Evolutionary conservation across 2,888 invertebrate genomes (phyloP), one percentile per base, ranked within the genome.

Genomic region (Alloplasta piceator): DNA sequence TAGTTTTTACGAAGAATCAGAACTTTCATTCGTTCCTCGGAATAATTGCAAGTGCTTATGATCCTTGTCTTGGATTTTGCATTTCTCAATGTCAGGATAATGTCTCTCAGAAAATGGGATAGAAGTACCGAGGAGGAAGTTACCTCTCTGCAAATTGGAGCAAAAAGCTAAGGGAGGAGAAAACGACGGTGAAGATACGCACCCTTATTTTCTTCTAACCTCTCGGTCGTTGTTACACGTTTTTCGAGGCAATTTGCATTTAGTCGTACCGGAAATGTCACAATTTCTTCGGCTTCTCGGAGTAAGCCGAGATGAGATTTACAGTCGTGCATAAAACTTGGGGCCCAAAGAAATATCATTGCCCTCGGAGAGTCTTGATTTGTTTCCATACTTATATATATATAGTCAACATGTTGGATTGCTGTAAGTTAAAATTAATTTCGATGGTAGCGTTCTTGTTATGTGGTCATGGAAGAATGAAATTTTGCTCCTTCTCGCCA

Each of bases 341-440:
- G 14, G 3, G 38, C 41, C 5, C 26, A 5, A 38, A 39, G 56
- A 48, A 61, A 78, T 55, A 67, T 46, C 43, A 6, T 39, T 16
- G 26, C 5, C 9, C 52, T n/a, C 26, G 26, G 36, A 43, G 26
- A 39, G 46, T 43, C 38, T 5, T 36, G 50, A 6, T 61, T 68
- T 73, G 46, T 63, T 68, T 52, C 12, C 7, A 46, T 36, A 39
- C 63, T 52, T 26, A 16, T n/a, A 26, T 16, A 16, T 12, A 39
- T 10, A 48, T 5, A 50, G 9, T 39, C 38, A 61, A 14, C 6
- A 36, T 41, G 16, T 14, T 4, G 16, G 26, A 26, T 41, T 12
- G 50, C 71, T 26, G 48, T 50, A 12, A 16, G 16, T 43, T 14
- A 55, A 46, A 61, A 72, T 78, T 67, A 78, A 78, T 43, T 61